Percentiles rank a stretch among this genome's conserved stretches.
phyloP scores from a whole-genome alignment of 1,140 invertebrate genomes.

The Thalassaphorura encarpata region DNA sequence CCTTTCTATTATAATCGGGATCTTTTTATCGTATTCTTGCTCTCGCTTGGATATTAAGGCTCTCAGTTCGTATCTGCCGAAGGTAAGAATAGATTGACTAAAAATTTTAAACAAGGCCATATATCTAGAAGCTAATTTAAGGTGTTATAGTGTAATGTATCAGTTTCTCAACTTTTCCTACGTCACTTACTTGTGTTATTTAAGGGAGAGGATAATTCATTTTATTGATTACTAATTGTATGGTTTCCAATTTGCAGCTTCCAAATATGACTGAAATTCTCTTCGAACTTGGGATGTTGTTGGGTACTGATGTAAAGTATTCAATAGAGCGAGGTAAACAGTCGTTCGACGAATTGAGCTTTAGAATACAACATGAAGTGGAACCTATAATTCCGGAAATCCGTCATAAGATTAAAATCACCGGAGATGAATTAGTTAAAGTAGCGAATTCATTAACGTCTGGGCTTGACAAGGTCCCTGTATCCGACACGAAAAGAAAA shows the following conservation, averaged over 20 bases:
- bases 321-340: conserved; percentile 21
- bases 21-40: no score
- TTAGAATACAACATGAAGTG: conserved; percentile 18
- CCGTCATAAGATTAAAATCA: conserved; percentile 9
- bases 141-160: no score
- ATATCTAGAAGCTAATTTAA: no score
- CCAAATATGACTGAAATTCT: conserved; percentile 29
- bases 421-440: conserved; percentile 12
- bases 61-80: conserved; percentile 16
- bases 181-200: no score
- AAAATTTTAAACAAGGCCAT: neutral
- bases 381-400: conserved; percentile 24
- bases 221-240: conserved; percentile 4
- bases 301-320: conserved; percentile 13
- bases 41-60: no score
- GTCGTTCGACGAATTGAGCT: conserved; percentile 19
- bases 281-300: conserved; percentile 14
- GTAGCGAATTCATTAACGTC: conserved; percentile 11
- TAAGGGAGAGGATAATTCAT: no score
- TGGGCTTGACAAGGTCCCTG: conserved; percentile 12
- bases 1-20: neutral
- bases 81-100: conserved; percentile 18
- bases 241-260: conserved; percentile 15
- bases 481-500: conserved; percentile 8
- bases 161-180: no score